phyloP scores from a whole-genome alignment of 2,888 invertebrate species.

The Phanerotoma sp. region DNA sequence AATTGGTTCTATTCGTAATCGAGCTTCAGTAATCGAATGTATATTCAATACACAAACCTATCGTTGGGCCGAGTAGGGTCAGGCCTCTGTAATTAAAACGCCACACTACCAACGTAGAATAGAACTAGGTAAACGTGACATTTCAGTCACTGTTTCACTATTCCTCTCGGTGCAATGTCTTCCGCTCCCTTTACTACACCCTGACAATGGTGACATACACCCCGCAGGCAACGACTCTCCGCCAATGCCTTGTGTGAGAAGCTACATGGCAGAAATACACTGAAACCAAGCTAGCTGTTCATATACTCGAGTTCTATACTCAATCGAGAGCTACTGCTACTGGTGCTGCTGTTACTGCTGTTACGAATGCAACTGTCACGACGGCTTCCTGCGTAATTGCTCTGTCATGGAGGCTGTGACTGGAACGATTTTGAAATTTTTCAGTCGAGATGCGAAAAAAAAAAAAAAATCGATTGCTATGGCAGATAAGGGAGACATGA shows the following conservation, averaged over 20 bases:
- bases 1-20: too few species aligned
- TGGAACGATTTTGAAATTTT: neutral
- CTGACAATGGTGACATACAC: constrained; percentile 29
- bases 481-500: neutral
- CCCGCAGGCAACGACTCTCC: constrained; percentile 21
- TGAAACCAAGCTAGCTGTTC: too few species aligned
- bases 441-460: neutral
- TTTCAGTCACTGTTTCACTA: constrained; percentile 15
- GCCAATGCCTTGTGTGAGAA: too few species aligned
- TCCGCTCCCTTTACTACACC: neutral
- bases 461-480: neutral
- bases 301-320: neutral
- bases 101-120: constrained; percentile 24
- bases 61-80: neutral
- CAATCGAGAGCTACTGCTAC: neutral
- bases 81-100: constrained; percentile 31
- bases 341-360: too few species aligned
- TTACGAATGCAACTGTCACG: constrained; percentile 7
- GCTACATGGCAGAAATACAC: too few species aligned
- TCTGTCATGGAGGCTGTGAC: neutral
- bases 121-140: constrained; percentile 29
- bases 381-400: neutral
- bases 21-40: neutral
- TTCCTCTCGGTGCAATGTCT: constrained; percentile 1
- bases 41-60: neutral